Percentiles rank a stretch among this genome's conserved stretches.
Conservation (phyloP, 2,113 vertebrate genomes). For the Scomber japonicus region DNA sequence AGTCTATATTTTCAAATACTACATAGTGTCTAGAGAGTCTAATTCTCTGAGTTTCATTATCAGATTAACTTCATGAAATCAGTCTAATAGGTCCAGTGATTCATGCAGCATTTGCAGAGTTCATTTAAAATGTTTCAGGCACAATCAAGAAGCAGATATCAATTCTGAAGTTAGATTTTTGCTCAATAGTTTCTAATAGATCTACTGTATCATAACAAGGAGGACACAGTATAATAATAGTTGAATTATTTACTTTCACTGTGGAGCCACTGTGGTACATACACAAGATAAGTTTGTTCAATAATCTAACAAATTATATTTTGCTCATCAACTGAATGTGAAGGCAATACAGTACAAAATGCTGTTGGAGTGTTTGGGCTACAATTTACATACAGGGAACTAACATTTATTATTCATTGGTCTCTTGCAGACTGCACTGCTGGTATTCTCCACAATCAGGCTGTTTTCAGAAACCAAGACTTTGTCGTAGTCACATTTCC, state of each 20-base stretch:
- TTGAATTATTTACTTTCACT: slow-evolving; percentile 1
- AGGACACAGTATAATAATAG: not conserved
- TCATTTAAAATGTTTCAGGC: slow-evolving; percentile 14
- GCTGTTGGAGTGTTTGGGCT: not conserved
- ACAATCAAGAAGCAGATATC: slow-evolving; percentile 22
- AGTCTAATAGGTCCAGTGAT: not conserved
- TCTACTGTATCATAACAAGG: slow-evolving; percentile 11
- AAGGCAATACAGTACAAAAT: not conserved
- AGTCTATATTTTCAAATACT: not conserved
- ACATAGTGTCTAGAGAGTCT: not conserved
- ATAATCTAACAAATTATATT: slow-evolving; percentile 1
- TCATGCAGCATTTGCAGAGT: not conserved
- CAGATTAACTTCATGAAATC: not conserved
- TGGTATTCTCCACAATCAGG: not conserved
- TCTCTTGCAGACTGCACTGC: not conserved
- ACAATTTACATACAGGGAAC: not conserved
- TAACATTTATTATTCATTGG: slow-evolving; percentile 8
- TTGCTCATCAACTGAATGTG: slow-evolving; percentile 6
- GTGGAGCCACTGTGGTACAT: not conserved
- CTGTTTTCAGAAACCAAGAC: not conserved
- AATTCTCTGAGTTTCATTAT: not conserved
- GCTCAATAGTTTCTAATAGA: slow-evolving; percentile 14
- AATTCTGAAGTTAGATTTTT: slow-evolving; percentile 18
- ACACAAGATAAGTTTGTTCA: not conserved
- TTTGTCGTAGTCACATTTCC: not conserved